phyloP scores from a whole-genome alignment of 64 coral and sea anemone species.

The Actinia tenebrosa region DNA sequence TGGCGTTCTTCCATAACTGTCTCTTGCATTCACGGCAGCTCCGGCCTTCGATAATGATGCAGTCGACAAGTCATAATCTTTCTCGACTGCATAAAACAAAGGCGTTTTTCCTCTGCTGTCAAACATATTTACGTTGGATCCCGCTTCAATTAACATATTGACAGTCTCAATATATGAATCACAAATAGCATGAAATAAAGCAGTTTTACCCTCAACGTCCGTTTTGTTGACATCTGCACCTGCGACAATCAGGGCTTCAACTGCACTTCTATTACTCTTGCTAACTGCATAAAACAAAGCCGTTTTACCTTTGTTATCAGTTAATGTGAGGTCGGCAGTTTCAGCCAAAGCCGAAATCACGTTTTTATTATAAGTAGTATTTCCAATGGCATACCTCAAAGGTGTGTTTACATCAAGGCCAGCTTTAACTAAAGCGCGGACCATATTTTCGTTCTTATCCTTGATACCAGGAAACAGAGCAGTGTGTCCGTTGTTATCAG shows the following conservation, averaged over 20 bases:
- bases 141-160: neutral
- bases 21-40: too few relatives aligned
- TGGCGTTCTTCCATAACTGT: too few relatives aligned
- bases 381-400: too few relatives aligned
- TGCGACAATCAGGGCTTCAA: neutral
- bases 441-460: too few relatives aligned
- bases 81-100: neutral
- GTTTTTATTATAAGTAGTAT: too few relatives aligned
- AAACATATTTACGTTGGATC: neutral
- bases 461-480: too few relatives aligned
- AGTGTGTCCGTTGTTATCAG: too few relatives aligned
- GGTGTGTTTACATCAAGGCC: too few relatives aligned
- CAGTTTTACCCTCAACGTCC: neutral
- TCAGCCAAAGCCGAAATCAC: neutral
- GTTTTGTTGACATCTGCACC: neutral
- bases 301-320: neutral
- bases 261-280: neutral
- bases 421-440: too few relatives aligned
- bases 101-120: neutral
- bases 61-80: too few relatives aligned
- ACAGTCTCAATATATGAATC: neutral
- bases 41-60: too few relatives aligned
- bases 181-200: neutral
- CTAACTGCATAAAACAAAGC: neutral
- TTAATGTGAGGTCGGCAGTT: neutral